Evolutionary conservation across 2,888 invertebrate genomes (phyloP).

Genomic region (Encarsia formosa): DNA sequence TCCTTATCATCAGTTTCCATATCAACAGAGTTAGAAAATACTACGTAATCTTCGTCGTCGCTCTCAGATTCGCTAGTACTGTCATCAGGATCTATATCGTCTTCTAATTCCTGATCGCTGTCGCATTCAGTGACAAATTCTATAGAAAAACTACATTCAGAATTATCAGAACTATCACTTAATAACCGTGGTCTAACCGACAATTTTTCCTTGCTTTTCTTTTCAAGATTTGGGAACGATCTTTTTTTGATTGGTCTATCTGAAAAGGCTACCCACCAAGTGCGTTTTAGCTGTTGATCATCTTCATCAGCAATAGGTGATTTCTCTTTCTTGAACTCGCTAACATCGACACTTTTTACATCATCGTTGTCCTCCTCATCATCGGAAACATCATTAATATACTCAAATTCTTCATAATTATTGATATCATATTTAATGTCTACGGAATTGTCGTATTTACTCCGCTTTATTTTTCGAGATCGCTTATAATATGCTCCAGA

Average conservation of each 20-base stretch:
- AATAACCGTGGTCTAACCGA: neutral
- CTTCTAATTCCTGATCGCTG: constrained; percentile 12
- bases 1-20: constrained; percentile 1
- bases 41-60: constrained; percentile 26
- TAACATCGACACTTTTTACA: constrained; percentile 28
- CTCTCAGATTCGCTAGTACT: constrained; percentile 8
- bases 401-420: constrained; percentile 32
- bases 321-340: constrained; percentile 24
- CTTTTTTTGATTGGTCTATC: constrained; percentile 8
- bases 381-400: constrained; percentile 14
- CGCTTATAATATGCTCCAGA: constrained; percentile 43
- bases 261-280: no score
- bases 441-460: constrained; percentile 22
- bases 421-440: constrained; percentile 28
- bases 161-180: constrained; percentile 43
- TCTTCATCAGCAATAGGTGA: no score
- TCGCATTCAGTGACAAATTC: constrained; percentile 36
- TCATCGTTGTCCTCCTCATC: neutral
- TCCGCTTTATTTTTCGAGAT: constrained; percentile 38
- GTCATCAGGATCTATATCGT: neutral
- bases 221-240: neutral
- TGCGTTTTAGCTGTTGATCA: no score
- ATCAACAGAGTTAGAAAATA: no score
- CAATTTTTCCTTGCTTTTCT: constrained; percentile 3
- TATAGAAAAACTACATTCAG: constrained; percentile 43